phyloP scores from a whole-genome alignment of 1,140 invertebrate species.

The Onthophagus taurus region DNA sequence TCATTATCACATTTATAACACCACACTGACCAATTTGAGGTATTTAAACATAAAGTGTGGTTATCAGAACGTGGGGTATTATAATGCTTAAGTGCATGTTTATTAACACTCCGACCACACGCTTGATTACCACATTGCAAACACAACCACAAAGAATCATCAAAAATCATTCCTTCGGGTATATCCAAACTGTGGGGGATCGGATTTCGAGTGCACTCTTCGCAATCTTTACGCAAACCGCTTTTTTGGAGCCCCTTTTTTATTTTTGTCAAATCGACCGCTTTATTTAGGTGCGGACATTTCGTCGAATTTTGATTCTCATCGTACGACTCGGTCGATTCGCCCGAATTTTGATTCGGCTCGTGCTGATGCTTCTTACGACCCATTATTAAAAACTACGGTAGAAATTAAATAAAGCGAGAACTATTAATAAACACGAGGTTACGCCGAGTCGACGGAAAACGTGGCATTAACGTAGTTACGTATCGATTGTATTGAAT shows the following conservation, averaged over 20 bases:
- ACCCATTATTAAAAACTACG: conserved; percentile 38
- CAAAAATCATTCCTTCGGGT: conserved; percentile 46
- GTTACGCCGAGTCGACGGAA: too few species aligned
- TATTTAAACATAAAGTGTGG: conserved; percentile 66
- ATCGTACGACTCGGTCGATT: conserved; percentile 51
- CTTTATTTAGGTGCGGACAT: conserved; percentile 61
- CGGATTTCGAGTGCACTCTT: conserved; percentile 45
- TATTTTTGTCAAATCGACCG: conserved; percentile 53
- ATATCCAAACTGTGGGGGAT: conserved; percentile 28
- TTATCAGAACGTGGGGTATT: conserved; percentile 62
- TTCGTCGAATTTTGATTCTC: conserved; percentile 40
- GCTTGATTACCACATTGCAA: conserved; percentile 63
- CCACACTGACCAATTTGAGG: conserved; percentile 61
- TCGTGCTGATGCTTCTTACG: conserved; percentile 58
- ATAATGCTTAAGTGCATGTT: conserved; percentile 70
- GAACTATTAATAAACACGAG: too few species aligned
- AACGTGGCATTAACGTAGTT: too few species aligned
- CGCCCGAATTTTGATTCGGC: conserved; percentile 41
- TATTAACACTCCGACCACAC: conserved; percentile 58
- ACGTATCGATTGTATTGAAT: too few species aligned
- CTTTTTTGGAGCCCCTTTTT: conserved; percentile 50
- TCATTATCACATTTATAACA: conserved; percentile 60
- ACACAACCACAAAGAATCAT: conserved; percentile 56
- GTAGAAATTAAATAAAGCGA: too few species aligned
- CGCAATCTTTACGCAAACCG: conserved; percentile 50